A percentile compares a stretch with the other conserved stretches of the same genome.
Conservation (phyloP, 2,888 invertebrate genomes). For the Drosophila kambysellisi region DNA sequence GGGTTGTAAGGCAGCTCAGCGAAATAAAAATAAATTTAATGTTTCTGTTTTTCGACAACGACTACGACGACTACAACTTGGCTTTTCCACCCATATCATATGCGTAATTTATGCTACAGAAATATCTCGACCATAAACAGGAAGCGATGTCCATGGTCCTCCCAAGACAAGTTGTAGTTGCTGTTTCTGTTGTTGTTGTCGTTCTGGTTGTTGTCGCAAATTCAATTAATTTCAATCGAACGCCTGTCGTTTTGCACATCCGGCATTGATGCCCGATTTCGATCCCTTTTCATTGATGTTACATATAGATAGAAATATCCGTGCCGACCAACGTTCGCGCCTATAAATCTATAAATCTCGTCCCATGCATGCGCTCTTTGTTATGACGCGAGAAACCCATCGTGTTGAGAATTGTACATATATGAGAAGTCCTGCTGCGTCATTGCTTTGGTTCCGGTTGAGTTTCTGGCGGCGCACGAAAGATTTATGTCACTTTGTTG, state of each 20-base stretch:
- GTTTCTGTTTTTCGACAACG: conserved; percentile 75
- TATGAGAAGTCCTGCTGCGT: conserved; percentile 65
- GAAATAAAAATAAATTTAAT: conserved; percentile 83
- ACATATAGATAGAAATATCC: conserved; percentile 60
- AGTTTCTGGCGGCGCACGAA: conserved; percentile 56
- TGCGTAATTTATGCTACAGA: conserved; percentile 78
- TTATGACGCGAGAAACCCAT: conserved; percentile 71
- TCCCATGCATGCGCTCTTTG: conserved; percentile 58
- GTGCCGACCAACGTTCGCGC: conserved; percentile 36
- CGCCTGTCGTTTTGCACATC: conserved; percentile 83
- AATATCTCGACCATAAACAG: conserved; percentile 78
- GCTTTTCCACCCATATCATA: conserved; percentile 60
- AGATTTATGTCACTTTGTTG: conserved; percentile 83
- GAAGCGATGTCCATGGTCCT: conserved; percentile 51
- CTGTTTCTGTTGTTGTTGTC: conserved; percentile 50
- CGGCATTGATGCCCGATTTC: conserved; percentile 72
- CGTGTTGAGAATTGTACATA: conserved; percentile 52
- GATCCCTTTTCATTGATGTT: conserved; percentile 58
- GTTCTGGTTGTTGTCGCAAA: conserved; percentile 69
- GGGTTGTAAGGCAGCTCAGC: conserved; percentile 55
- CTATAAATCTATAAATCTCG: conserved; percentile 62
- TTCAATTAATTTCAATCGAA: conserved; percentile 85
- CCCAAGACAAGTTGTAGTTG: conserved; percentile 49
- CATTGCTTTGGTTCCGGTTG: conserved; percentile 83
- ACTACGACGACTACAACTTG: conserved; percentile 22